Base-by-base conservation (phyloP, 2,113 vertebrate species). In the Empidonax alnorum region DNA sequence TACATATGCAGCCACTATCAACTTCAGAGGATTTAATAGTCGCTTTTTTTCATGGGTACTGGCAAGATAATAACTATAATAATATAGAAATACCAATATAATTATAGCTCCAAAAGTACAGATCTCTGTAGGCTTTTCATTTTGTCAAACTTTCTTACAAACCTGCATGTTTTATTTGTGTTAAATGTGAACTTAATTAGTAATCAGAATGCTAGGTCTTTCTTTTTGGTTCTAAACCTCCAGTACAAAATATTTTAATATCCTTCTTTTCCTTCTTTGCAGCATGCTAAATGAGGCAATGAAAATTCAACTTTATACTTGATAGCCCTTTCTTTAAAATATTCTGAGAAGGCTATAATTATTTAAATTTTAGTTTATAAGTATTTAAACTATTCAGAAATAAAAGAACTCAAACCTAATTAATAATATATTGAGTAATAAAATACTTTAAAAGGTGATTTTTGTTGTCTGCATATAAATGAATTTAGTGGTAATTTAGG, bases 201-300 rank as follows among this genome's bases (percentile, higher is more conserved):
- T 71, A 94, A 96, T 91, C 84, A 95, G 80, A 95, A 85, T 87
- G 87, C 78, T 71, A 91, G 59, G 39, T 91, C 90, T 89, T 33
- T 88, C 67, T 97, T 96, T 95, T 88, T 72, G 86, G 83, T 88
- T 89, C 62, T 93, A 95, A 96, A 85, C 33, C 78, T 92, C n/a
- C 22, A 82, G 55, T 74, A 89, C 87, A 86, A 97, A 97, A 97
- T 97, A 97, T 96, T 97, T 97, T 95, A 96, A 87, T 96, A 92
- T 92, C 35, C 76, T 72, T 82, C 37, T 65, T 94, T 95, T 66
- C 52, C 74, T 93, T 94, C 79, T 90, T 76, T 93, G 74, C 61
- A 93, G 78, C 42, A 71, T 86, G 79, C 56, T 92, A 96, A 96
- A 94, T 96, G 88, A 97, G 83, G 87, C 90, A 94, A 84, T 89